A percentile compares a stretch with the other conserved stretches of the same genome.
Conservation (phyloP, 2,797 vertebrate species). For the Sebastes melanostomus region DNA sequence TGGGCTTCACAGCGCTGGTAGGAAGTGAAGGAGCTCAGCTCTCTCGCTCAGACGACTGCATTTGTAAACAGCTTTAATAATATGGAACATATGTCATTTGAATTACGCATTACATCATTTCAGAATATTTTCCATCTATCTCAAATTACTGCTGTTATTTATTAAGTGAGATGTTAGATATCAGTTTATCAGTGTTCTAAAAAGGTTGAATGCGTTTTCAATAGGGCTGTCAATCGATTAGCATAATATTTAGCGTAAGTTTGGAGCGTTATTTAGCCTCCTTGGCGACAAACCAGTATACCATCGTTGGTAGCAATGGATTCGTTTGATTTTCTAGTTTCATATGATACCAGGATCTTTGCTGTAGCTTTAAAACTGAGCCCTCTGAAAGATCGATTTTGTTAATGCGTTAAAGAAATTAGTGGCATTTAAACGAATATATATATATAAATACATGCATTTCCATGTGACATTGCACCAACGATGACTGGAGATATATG, state of each 20-base stretch:
- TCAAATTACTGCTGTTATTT: not conserved
- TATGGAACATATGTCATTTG: not conserved
- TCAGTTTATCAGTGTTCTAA: not conserved
- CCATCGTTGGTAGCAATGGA: no score
- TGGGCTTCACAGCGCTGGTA: not conserved
- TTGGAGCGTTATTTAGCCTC: accelerated
- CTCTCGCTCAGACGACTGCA: not conserved
- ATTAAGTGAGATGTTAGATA: not conserved
- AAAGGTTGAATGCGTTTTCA: not conserved
- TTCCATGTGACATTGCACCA: not conserved
- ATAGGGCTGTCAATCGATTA: no score
- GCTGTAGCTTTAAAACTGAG: no score
- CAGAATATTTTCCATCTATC: not conserved
- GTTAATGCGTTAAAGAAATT: no score
- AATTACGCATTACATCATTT: not conserved
- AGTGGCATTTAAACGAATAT: no score
- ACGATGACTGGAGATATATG: not conserved
- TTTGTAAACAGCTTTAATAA: not conserved
- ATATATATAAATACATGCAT: not conserved
- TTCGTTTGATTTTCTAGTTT: accelerated
- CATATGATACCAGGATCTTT: accelerated
- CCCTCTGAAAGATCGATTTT: no score
- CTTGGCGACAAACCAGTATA: no score
- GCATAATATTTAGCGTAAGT: no score
- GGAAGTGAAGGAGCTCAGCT: not conserved